A percentile compares a stretch with the other conserved stretches of the same genome.
These are phyloP conservation scores for Pygathrix nemaeus DNA, from an alignment of 2,113 vertebrate species.

Conservation along the genomic window DNA sequence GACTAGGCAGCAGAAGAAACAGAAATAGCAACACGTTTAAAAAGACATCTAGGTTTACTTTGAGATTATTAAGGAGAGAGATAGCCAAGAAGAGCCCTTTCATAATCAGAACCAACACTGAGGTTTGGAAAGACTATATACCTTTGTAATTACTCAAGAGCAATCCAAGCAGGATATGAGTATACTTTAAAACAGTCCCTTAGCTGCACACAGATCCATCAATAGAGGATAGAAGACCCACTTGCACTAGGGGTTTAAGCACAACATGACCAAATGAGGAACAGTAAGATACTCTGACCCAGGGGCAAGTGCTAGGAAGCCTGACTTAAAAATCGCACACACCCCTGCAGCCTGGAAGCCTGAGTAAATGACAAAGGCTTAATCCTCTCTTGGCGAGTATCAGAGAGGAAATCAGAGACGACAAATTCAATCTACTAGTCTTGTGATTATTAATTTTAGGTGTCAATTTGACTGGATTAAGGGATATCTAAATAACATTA, in stretches of 20 bases:
- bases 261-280: background rate
- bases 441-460: background rate
- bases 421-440: background rate
- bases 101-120: background rate
- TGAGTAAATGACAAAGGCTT: background rate
- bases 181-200: background rate
- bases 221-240: background rate
- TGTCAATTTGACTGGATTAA: background rate
- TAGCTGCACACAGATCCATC: too few species aligned
- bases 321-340: background rate
- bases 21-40: background rate
- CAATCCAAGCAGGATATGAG: background rate
- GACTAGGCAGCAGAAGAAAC: background rate
- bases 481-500: background rate
- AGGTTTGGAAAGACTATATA: background rate
- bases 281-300: background rate
- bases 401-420: background rate
- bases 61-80: background rate
- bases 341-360: background rate
- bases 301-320: background rate
- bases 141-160: background rate
- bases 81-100: background rate
- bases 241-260: background rate
- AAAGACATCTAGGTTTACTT: background rate
- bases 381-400: background rate